Base-by-base conservation (phyloP, 2,113 vertebrate species). In the Onychorhynchus coronatus region DNA sequence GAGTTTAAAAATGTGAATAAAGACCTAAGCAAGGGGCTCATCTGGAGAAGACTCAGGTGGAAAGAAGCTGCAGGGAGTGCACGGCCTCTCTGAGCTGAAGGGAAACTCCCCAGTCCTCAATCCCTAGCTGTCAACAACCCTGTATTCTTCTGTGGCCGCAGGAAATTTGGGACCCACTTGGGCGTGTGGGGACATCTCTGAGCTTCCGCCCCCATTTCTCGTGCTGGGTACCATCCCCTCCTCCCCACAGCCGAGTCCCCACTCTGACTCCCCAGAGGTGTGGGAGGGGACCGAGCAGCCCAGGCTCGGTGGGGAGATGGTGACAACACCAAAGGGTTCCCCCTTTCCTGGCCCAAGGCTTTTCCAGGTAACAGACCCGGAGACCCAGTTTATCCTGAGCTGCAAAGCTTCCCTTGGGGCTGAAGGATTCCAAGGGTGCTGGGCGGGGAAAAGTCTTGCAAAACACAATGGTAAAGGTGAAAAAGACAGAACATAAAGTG, bases 91-190 rank as follows among this genome's bases (percentile, higher is more conserved):
- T 41, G 39, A 41, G 39, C 39, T 41, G 39, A 41, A 41, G 39
- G 9, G 4, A 9, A n/a, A 17, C 44, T 37, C 65, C 41, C 21
- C 72, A 30, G 1, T 52, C n/a, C 58, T 41, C 35, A 8, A 6
- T 21, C 35, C 37, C 3, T 8, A 14, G 23, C 28, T 58, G n/a
- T 4, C 53, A 39, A 0, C 4, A 59, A 2, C 25, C 10, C 31
- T 2, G 10, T 7, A 4, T 11, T 49, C 55, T 33, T 15, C n/a
- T 4, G 49, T 5, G 71, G 11, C 1, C 19, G 19, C 11, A 18
- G 30, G 39, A 18, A 49, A 31, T 4, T 1, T 2, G 12, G n/a
- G 31, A 23, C 4, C 56, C 22, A 1, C 1, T 0, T 0, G n/a
- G 41, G 46, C 33, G 52, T 37, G 25, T 35, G 9, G 17, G 21